Conservation (phyloP, 2,888 invertebrate species). For the Cybosia mesomella region DNA sequence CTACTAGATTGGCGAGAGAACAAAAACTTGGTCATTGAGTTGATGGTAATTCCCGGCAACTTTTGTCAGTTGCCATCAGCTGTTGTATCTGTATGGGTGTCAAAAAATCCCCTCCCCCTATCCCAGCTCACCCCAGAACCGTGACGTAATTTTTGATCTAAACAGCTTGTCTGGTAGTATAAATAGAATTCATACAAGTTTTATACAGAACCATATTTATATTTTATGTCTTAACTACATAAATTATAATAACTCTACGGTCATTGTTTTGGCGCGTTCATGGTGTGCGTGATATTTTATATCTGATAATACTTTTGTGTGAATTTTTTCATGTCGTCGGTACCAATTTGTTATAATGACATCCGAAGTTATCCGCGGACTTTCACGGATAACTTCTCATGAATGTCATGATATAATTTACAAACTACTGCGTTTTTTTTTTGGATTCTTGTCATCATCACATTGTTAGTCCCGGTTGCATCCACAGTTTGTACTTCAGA, state of each 20-base stretch:
- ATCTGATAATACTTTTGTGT: conserved; percentile 36
- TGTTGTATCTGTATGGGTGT: no score
- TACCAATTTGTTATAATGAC: conserved; percentile 20
- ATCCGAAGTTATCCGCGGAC: neutral
- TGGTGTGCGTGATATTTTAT: conserved; percentile 54
- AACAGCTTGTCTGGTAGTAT: no score
- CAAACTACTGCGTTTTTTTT: neutral
- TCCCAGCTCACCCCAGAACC: neutral
- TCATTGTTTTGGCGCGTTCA: conserved; percentile 35
- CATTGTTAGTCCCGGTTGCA: no score
- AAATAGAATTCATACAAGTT: neutral
- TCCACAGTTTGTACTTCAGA: no score
- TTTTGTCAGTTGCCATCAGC: no score
- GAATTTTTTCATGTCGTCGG: conserved; percentile 11
- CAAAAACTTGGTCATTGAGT: neutral
- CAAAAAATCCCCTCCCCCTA: neutral
- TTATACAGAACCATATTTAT: conserved; percentile 18
- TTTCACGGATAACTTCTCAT: conserved; percentile 1
- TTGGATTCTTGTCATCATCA: no score
- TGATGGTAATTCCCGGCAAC: neutral
- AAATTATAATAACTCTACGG: conserved; percentile 12
- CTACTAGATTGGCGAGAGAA: neutral
- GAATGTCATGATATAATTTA: neutral
- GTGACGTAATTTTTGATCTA: no score
- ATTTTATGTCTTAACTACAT: neutral